These are phyloP conservation scores for Caenorhabditis brenneri DNA, from an alignment of 1,140 invertebrate species.

Conservation along the genomic window DNA sequence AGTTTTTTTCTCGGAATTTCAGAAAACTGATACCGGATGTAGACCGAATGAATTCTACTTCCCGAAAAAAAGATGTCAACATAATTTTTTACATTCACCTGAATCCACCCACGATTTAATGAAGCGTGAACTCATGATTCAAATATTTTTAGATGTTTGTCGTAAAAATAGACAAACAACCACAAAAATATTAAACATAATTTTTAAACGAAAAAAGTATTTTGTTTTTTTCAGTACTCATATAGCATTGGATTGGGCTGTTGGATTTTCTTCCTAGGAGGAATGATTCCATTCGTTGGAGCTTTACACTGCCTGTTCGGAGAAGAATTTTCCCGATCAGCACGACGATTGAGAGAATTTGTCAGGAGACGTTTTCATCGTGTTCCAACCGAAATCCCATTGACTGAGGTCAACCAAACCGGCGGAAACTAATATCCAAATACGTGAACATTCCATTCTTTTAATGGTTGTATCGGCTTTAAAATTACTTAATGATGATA, in stretches of 20 bases:
- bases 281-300: not conserved
- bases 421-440: no score
- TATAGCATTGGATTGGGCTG: not conserved
- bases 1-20: not conserved
- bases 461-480: not conserved
- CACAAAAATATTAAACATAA: not conserved
- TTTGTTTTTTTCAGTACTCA: not conserved
- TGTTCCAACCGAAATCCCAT: not conserved
- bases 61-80: not conserved
- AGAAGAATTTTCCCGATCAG: not conserved
- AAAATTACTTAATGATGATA: not conserved
- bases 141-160: not conserved
- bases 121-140: not conserved
- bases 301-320: not conserved
- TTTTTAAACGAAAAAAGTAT: no score
- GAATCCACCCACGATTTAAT: conserved; percentile 12
- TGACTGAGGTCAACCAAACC: not conserved
- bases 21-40: not conserved
- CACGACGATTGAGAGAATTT: not conserved
- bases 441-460: no score
- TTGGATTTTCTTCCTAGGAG: conserved; percentile 2
- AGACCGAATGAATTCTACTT: not conserved
- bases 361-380: not conserved
- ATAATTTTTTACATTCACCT: not conserved
- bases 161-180: not conserved